Conservation (phyloP, 92 coral and sea anemone genomes). For the Actinostola sp. region DNA sequence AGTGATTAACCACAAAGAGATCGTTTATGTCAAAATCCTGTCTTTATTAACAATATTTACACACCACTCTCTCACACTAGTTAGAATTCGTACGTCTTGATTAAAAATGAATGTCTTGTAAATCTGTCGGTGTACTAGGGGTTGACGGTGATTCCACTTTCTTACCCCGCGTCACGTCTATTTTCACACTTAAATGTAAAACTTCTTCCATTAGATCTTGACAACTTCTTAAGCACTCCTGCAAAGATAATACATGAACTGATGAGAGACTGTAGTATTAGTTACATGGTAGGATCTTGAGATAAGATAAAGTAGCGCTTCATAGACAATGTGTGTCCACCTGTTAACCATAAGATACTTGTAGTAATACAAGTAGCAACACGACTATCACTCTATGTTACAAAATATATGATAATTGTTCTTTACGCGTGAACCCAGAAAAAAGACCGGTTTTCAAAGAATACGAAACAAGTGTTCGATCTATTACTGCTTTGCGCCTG, state of each 20-base stretch:
- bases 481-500: too few species aligned
- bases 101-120: constrained; percentile 94
- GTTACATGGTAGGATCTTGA: constrained; percentile 11
- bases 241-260: constrained; percentile 2
- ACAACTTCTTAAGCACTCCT: constrained; percentile 96
- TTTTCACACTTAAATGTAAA: constrained; percentile 80
- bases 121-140: constrained; percentile 97
- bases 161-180: constrained; percentile 42
- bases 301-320: not conserved
- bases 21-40: constrained; percentile 24
- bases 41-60: constrained; percentile 73
- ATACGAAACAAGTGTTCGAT: too few species aligned
- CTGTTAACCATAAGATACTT: not conserved
- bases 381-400: too few species aligned
- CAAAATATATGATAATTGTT: too few species aligned
- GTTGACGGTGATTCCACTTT: constrained; percentile 59
- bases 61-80: constrained; percentile 52
- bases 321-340: constrained; percentile 2
- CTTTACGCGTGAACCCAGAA: too few species aligned
- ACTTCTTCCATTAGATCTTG: constrained; percentile 97
- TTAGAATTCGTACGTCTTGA: not conserved
- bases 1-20: not conserved
- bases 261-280: not conserved
- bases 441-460: too few species aligned
- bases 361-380: too few species aligned